Evolutionary conservation across 2,113 vertebrate genomes (phyloP).

Genomic region (Aspiorhynchus laticeps): DNA sequence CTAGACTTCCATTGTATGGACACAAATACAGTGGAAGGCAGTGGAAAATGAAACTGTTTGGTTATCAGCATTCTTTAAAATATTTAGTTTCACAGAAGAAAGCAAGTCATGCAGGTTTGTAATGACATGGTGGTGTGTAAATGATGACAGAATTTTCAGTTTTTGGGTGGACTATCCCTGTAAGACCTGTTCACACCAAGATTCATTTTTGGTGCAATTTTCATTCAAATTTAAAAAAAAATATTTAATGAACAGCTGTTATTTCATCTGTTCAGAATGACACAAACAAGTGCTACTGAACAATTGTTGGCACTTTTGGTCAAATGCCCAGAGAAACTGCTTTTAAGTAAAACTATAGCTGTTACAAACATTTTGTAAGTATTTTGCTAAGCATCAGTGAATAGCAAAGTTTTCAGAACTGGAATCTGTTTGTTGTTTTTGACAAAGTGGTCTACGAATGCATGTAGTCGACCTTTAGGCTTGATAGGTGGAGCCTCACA

Average conservation of each 20-base stretch:
- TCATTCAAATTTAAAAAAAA: not conserved
- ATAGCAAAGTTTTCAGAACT: not conserved
- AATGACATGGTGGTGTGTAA: not conserved
- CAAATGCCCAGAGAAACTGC: not conserved
- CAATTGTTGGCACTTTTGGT: not conserved
- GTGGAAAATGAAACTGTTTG: not conserved
- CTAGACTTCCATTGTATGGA: not conserved
- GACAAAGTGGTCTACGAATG: not conserved
- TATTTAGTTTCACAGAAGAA: not conserved
- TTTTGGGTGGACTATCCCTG: not conserved
- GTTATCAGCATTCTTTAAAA: not conserved
- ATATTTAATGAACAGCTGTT: not conserved
- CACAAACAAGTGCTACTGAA: not conserved
- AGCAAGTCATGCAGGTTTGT: not conserved
- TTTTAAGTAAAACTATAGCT: not conserved
- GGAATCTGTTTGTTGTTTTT: not conserved
- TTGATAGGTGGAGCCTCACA: conserved; percentile 8
- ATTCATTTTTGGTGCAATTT: not conserved
- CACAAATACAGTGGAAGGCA: not conserved
- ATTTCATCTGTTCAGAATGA: not conserved
- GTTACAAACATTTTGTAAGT: no score
- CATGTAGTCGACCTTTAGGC: not conserved
- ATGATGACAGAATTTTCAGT: not conserved
- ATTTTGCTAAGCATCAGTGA: no score
- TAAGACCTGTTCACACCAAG: not conserved